phyloP scores from a whole-genome alignment of 2,888 invertebrate genomes.

The Protula sp. region DNA sequence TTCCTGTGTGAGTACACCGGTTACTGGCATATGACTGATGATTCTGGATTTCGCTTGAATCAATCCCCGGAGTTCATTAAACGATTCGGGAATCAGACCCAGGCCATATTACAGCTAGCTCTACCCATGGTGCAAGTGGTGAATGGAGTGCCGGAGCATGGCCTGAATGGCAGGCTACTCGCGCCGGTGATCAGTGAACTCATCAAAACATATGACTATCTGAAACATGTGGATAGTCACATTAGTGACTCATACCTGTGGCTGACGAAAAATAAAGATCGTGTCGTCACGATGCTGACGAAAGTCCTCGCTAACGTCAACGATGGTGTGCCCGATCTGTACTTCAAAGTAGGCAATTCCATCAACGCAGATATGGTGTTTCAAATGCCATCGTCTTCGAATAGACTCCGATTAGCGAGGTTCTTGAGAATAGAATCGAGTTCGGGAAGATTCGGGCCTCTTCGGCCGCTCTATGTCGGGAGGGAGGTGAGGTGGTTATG shows the following conservation, averaged over 20 bases:
- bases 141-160: slow-evolving; percentile 27
- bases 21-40: slow-evolving; percentile 29
- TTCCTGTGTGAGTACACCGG: slow-evolving; percentile 31
- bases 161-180: slow-evolving; percentile 23
- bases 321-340: slow-evolving; percentile 29
- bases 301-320: slow-evolving; percentile 29
- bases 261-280: slow-evolving; percentile 30
- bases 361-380: slow-evolving; percentile 24
- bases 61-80: slow-evolving; percentile 19
- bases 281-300: slow-evolving; percentile 30
- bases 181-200: slow-evolving; percentile 27
- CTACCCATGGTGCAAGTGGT: slow-evolving; percentile 29
- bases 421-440: slow-evolving; percentile 25
- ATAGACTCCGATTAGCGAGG: slow-evolving; percentile 22
- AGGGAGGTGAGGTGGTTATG: slow-evolving; percentile 29
- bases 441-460: slow-evolving; percentile 26
- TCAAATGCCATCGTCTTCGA: slow-evolving; percentile 21
- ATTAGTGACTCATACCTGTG: slow-evolving; percentile 26
- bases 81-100: slow-evolving; percentile 24
- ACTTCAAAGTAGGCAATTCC: slow-evolving; percentile 30
- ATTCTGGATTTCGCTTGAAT: slow-evolving; percentile 26
- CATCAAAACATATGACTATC: slow-evolving; percentile 30
- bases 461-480: slow-evolving; percentile 27
- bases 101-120: slow-evolving; percentile 23
- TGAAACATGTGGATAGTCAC: slow-evolving; percentile 26